Evolutionary conservation across 2,888 invertebrate genomes (phyloP).

Genomic region (Antitype chi): DNA sequence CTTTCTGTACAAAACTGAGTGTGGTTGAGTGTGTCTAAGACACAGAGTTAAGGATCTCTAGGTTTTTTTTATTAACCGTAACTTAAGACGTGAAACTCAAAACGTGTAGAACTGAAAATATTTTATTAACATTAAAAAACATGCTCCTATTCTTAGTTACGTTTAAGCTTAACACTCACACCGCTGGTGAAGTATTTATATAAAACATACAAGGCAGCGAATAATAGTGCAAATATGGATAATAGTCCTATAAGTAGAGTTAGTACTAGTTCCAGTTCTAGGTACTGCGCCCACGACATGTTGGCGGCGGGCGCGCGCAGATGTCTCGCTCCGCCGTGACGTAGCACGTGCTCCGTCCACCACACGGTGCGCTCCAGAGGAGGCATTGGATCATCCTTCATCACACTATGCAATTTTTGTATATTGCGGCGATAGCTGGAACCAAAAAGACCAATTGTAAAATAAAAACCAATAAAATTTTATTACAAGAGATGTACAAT

Average conservation of each 20-base stretch:
- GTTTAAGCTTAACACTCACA: conserved; percentile 29
- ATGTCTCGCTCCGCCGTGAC: conserved; percentile 81
- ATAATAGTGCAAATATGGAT: background rate
- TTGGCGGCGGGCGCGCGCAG: conserved; percentile 78
- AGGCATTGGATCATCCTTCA: conserved; percentile 61
- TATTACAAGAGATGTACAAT: no score
- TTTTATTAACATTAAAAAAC: background rate
- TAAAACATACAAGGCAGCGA: conserved; percentile 16
- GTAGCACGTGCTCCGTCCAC: conserved; percentile 87
- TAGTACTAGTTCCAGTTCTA: conserved; percentile 69
- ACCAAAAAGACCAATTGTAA: background rate
- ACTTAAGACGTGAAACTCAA: background rate
- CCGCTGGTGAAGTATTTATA: conserved; percentile 33
- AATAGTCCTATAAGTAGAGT: conserved; percentile 32
- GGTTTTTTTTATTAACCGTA: background rate
- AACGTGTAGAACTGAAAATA: background rate
- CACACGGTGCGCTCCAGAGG: conserved; percentile 80
- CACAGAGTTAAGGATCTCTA: background rate
- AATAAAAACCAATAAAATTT: background rate
- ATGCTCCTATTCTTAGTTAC: background rate
- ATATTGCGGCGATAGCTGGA: conserved; percentile 61
- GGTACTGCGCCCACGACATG: conserved; percentile 69
- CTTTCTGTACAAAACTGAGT: no score
- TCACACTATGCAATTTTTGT: conserved; percentile 43
- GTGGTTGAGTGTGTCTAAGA: no score